Base-by-base conservation (phyloP, 2,797 vertebrate species). In the Merluccius polli region DNA sequence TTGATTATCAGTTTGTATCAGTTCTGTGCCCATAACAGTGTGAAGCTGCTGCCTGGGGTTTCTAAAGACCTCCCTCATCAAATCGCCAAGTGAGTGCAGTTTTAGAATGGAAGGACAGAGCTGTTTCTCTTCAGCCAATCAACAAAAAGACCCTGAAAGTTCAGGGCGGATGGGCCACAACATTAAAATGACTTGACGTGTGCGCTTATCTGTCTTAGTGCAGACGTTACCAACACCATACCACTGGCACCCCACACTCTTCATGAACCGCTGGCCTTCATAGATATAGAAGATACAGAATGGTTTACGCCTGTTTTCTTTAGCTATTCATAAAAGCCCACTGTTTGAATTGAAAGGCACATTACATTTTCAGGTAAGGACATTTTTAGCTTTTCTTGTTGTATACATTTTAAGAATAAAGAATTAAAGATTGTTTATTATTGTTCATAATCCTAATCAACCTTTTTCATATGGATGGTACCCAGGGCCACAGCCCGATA, bases 161-260 rank as follows among this genome's bases (percentile, higher is more conserved):
- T n/a, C n/a, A n/a, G n/a, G n/a, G n/a, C n/a, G n/a, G n/a, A n/a
- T n/a, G n/a, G n/a, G n/a, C n/a, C n/a, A n/a, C n/a, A n/a, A n/a
- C n/a, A n/a, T n/a, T n/a, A n/a, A n/a, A n/a, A n/a, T n/a, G n/a
- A n/a, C n/a, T n/a, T n/a, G n/a, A n/a, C n/a, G n/a, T n/a, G n/a
- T n/a, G n/a, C n/a, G n/a, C n/a, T n/a, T 65, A 65, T 65, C 59
- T 12, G 59, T 27, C 2, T 16, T 8, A 65, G 24, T 12, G 82
- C 92, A 93, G 89, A 86, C 36, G 81, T 75, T 29, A 71, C 74
- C 77, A 74, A 70, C n/a, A 11, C 1, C 87, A 84, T 84, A 16
- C 88, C 87, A 59, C 1, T 71, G 13, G 24, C 67, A 65, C 59
- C 2, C 9, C n/a, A 65, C 59, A 65, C n/a, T 27, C 59, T 27